Conservation (phyloP, 1,140 invertebrate genomes). For the Anoplolepis gracilipes region DNA sequence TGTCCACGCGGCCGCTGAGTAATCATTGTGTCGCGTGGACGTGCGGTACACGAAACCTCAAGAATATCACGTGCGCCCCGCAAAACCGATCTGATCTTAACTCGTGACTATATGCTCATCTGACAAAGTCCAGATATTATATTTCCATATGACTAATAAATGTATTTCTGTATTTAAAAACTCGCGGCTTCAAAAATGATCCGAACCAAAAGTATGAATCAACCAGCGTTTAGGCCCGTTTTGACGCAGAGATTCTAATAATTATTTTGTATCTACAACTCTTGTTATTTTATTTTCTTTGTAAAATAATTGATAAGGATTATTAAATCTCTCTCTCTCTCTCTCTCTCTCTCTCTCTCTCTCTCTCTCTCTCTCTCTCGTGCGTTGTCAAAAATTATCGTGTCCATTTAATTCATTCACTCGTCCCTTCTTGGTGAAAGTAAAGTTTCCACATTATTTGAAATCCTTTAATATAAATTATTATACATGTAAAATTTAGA, state of each 20-base stretch:
- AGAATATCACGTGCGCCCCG: slow-evolving; percentile 49
- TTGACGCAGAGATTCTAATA: not conserved
- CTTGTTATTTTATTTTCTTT: not conserved
- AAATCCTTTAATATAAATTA: not conserved
- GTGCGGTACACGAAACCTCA: slow-evolving; percentile 45
- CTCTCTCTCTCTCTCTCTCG: no score
- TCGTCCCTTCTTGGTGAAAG: not conserved
- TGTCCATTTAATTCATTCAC: not conserved
- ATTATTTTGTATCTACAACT: not conserved
- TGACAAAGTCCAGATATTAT: slow-evolving; percentile 39
- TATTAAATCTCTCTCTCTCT: not conserved
- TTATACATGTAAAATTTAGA: no score
- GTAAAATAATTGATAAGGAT: not conserved
- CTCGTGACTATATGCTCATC: slow-evolving; percentile 6
- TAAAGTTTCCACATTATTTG: not conserved
- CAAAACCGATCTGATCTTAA: slow-evolving; percentile 15
- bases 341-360: no score
- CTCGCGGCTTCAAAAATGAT: not conserved
- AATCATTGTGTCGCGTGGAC: slow-evolving; percentile 16
- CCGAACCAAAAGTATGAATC: not conserved
- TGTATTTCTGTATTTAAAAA: not conserved
- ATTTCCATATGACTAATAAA: slow-evolving; percentile 28
- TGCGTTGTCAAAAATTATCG: not conserved
- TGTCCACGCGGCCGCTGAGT: slow-evolving; percentile 45
- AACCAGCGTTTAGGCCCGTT: not conserved